A percentile compares a stretch with the other conserved stretches of the same genome.
Conservation (phyloP, 2,888 invertebrate genomes). For the Sepiola atlantica region DNA sequence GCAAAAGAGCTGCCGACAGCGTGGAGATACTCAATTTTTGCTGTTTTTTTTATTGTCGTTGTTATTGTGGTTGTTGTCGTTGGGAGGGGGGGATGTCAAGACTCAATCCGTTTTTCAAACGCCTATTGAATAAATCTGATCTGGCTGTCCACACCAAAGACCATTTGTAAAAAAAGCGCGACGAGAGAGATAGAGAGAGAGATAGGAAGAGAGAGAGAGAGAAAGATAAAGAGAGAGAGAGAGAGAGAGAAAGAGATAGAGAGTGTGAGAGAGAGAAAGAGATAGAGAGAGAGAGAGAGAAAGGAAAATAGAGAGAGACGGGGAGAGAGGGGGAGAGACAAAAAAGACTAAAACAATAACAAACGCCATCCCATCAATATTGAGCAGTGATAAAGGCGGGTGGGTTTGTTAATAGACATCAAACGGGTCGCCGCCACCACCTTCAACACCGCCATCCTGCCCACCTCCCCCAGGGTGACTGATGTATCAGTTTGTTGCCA, state of each 20-base stretch:
- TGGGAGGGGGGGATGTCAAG: not conserved
- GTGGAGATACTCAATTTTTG: not conserved
- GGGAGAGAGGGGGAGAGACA: not conserved
- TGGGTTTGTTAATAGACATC: conserved; percentile 14
- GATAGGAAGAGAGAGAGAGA: too few relatives aligned
- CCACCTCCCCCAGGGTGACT: not conserved
- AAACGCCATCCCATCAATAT: not conserved
- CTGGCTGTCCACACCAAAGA: not conserved
- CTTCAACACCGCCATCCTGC: not conserved
- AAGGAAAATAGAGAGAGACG: too few relatives aligned
- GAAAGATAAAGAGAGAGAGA: too few relatives aligned
- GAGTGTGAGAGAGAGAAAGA: not conserved
- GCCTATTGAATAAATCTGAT: not conserved
- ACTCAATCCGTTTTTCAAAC: conserved; percentile 11
- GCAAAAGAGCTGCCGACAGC: not conserved
- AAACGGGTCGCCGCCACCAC: not conserved
- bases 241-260: not conserved
- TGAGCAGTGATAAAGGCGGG: conserved; percentile 13
- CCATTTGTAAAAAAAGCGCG: not conserved
- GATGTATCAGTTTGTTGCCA: not conserved
- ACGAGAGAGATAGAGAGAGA: not conserved
- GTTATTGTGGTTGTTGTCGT: too few relatives aligned
- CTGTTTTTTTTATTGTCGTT: not conserved
- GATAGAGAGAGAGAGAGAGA: not conserved
- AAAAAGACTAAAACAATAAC: not conserved